Percentiles rank a stretch among this genome's conserved stretches.
phyloP scores from a whole-genome alignment of 2,888 invertebrate genomes.

The Nysson spinosus region DNA sequence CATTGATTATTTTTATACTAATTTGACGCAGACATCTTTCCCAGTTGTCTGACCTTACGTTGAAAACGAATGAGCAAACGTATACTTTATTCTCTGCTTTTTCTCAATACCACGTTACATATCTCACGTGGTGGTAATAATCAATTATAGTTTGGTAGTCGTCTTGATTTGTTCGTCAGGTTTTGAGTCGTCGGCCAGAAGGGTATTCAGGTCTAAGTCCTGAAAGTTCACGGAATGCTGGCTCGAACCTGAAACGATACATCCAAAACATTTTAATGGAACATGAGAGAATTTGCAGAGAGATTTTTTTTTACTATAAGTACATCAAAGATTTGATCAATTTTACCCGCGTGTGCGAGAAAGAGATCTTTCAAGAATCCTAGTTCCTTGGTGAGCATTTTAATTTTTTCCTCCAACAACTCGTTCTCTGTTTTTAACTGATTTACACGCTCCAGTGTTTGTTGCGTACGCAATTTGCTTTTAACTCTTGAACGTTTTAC shows the following conservation, averaged over 20 bases:
- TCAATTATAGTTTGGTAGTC: conserved; percentile 52
- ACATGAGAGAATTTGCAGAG: no score
- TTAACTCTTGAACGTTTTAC: conserved; percentile 90
- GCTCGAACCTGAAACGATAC: conserved; percentile 67
- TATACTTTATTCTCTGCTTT: conserved; percentile 38
- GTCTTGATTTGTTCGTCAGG: conserved; percentile 55
- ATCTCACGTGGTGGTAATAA: conserved; percentile 41
- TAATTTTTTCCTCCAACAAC: conserved; percentile 88
- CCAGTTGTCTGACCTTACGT: conserved; percentile 62
- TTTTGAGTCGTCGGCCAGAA: conserved; percentile 69
- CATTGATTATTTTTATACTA: conserved; percentile 13
- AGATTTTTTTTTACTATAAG: no score
- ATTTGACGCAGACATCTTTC: conserved; percentile 64
- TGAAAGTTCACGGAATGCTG: conserved; percentile 70
- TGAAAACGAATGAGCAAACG: conserved; percentile 43
- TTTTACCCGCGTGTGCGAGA: conserved; percentile 86
- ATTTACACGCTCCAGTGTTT: conserved; percentile 86
- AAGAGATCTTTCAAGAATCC: conserved; percentile 89
- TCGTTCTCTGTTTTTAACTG: conserved; percentile 88
- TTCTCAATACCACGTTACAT: conserved; percentile 46
- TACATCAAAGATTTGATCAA: background rate
- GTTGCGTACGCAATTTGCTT: conserved; percentile 86
- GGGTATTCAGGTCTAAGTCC: conserved; percentile 71
- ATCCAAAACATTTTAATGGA: conserved; percentile 11
- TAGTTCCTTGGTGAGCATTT: conserved; percentile 88